phyloP scores from a whole-genome alignment of 2,888 invertebrate genomes.

The Elysia crispata region DNA sequence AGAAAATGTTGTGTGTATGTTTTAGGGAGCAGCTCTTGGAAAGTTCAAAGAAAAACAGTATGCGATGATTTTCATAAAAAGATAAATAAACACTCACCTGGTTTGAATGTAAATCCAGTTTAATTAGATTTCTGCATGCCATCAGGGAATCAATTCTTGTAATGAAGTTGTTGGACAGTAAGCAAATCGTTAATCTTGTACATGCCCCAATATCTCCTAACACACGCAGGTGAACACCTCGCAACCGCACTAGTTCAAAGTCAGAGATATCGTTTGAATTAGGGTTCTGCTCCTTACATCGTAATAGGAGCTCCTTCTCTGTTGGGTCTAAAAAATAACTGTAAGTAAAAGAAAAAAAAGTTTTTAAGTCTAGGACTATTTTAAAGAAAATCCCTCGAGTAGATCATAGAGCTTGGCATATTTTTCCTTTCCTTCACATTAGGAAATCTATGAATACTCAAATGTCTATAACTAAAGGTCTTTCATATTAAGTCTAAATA shows the following conservation, averaged over 20 bases:
- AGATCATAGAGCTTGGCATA: too few relatives aligned
- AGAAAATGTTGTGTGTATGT: too few relatives aligned
- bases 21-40: too few relatives aligned
- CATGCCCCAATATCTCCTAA: conserved; percentile 72
- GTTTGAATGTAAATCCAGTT: conserved; percentile 70
- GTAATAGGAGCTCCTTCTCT: conserved; percentile 52
- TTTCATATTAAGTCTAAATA: too few relatives aligned
- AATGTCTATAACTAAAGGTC: too few relatives aligned
- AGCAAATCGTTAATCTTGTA: conserved; percentile 68
- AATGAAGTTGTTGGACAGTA: conserved; percentile 73
- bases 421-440: too few relatives aligned
- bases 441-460: too few relatives aligned
- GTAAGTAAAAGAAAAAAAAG: neutral
- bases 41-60: too few relatives aligned
- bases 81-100: conserved; percentile 50
- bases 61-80: too few relatives aligned
- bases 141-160: conserved; percentile 71
- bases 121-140: conserved; percentile 71
- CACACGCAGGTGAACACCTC: conserved; percentile 67
- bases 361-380: too few relatives aligned
- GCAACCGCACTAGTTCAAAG: conserved; percentile 63
- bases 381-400: too few relatives aligned
- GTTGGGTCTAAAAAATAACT: conserved; percentile 67
- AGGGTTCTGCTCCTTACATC: too few relatives aligned
- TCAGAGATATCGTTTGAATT: conserved; percentile 56